Percentiles rank a stretch among this genome's conserved stretches.
Conservation (phyloP, 1,140 invertebrate species). For the Leptopilina boulardi region DNA sequence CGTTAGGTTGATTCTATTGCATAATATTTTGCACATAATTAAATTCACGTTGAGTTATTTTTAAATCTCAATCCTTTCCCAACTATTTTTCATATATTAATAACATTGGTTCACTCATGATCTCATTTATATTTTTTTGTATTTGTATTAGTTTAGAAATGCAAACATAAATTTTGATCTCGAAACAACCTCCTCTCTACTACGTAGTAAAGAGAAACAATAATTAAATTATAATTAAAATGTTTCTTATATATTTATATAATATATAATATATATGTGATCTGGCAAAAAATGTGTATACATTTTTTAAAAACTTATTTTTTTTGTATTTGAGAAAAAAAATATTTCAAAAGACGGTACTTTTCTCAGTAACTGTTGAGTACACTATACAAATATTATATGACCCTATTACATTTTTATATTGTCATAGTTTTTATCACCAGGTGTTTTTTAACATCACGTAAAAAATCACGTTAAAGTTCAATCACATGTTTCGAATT, state of each 20-base stretch:
- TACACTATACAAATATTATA: constrained; percentile 1
- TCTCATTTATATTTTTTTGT: background rate
- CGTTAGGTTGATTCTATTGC: background rate
- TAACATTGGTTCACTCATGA: background rate
- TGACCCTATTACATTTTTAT: background rate
- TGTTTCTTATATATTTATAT: background rate
- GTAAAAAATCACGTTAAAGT: constrained; percentile 4
- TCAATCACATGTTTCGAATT: constrained; percentile 9
- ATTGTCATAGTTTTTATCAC: background rate
- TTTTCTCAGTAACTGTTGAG: constrained; percentile 1
- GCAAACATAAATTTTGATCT: background rate
- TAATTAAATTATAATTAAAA: background rate
- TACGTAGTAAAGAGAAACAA: background rate
- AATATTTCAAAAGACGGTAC: background rate
- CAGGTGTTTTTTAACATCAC: background rate
- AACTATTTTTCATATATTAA: background rate
- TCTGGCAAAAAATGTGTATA: background rate
- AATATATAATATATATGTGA: too few species aligned
- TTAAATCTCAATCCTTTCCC: too few species aligned
- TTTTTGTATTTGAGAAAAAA: background rate
- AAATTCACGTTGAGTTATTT: background rate
- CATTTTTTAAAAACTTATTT: background rate
- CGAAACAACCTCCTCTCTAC: background rate
- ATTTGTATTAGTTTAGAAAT: background rate
- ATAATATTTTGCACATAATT: background rate